Conservation (phyloP, 1,140 invertebrate genomes). For the Drosophila bifasciata region DNA sequence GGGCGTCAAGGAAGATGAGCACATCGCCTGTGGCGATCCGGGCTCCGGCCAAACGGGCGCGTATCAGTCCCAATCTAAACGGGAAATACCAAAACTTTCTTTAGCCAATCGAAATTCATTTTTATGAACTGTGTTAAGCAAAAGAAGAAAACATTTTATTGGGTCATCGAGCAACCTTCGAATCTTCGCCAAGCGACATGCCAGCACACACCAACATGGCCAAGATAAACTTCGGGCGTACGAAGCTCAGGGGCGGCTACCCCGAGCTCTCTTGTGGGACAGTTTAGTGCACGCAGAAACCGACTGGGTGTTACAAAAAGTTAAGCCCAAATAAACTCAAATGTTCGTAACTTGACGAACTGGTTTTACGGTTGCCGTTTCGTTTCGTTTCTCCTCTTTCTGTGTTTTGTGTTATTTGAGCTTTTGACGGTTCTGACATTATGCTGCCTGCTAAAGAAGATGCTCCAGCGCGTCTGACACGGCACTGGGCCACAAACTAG, state of each 20-base stretch:
- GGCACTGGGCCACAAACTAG: constrained; percentile 49
- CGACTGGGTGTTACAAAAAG: constrained; percentile 43
- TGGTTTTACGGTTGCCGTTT: constrained; percentile 66
- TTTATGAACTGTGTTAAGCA: constrained; percentile 19
- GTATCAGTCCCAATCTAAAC: constrained; percentile 90
- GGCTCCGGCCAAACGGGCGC: constrained; percentile 93
- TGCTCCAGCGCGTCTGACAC: constrained; percentile 34
- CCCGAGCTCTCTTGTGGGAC: constrained; percentile 13
- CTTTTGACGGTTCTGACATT: constrained; percentile 62
- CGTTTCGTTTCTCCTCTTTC: constrained; percentile 14
- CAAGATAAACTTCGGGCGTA: constrained; percentile 25
- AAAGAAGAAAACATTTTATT: constrained; percentile 57
- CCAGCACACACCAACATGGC: constrained; percentile 43
- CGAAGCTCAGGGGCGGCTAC: no score
- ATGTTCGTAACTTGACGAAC: constrained; percentile 73
- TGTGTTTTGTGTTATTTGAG: constrained; percentile 49
- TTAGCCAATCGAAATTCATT: constrained; percentile 49
- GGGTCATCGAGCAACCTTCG: constrained; percentile 67
- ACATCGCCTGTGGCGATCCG: constrained; percentile 91
- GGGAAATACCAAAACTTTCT: constrained; percentile 62
- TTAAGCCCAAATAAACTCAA: constrained; percentile 40
- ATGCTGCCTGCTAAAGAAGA: constrained; percentile 53
- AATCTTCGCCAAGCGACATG: constrained; percentile 44
- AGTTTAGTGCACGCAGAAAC: constrained; percentile 47
- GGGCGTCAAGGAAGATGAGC: constrained; percentile 97